These are phyloP conservation scores for Rhagoletis pomonella DNA, from an alignment of 1,140 invertebrate species.

Conservation along the genomic window DNA sequence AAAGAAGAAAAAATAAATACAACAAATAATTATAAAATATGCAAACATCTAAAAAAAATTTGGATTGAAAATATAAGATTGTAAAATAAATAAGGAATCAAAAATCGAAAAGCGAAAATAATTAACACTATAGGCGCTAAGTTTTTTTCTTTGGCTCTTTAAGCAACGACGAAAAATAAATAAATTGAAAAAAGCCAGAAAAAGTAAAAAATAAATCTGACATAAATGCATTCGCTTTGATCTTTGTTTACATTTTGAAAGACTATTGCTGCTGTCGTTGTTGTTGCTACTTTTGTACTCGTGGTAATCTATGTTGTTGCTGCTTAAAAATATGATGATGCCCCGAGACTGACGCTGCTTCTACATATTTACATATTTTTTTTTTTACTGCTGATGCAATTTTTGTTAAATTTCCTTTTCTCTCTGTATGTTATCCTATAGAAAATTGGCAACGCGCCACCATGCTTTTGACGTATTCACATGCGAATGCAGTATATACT, in stretches of 20 bases:
- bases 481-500: background rate
- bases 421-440: background rate
- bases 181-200: background rate
- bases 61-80: background rate
- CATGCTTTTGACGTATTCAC: background rate
- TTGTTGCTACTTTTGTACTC: background rate
- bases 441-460: background rate
- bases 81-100: background rate
- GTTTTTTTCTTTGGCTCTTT: background rate
- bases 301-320: background rate
- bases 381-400: background rate
- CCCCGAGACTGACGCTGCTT: background rate
- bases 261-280: background rate
- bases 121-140: background rate
- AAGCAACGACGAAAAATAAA: background rate
- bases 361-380: background rate
- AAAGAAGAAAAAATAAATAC: background rate
- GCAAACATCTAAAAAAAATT: no score
- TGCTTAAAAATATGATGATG: constrained; percentile 43
- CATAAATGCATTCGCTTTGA: constrained; percentile 41
- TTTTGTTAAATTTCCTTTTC: constrained; percentile 5
- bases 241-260: constrained; percentile 47
- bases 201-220: background rate
- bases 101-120: background rate
- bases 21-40: background rate